These are phyloP conservation scores for Lasioglossum marginatum DNA, from an alignment of 2,888 invertebrate genomes.

Conservation along the genomic window DNA sequence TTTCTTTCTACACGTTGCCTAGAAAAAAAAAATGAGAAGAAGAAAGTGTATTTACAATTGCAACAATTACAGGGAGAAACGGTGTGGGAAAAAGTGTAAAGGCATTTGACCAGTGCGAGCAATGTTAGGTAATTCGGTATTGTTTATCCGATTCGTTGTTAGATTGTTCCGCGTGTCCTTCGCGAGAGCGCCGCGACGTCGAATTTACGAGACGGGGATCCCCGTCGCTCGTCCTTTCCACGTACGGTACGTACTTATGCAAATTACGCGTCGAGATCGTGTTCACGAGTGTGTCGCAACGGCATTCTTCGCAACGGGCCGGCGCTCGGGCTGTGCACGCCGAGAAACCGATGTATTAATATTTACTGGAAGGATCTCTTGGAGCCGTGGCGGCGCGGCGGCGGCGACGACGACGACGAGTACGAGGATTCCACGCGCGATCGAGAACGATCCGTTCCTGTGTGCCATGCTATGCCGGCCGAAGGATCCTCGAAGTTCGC, in stretches of 20 bases:
- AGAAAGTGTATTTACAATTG: too few relatives aligned
- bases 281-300: constrained; percentile 63
- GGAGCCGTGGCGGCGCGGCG: neutral
- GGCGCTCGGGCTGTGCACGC: constrained; percentile 7
- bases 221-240: constrained; percentile 55
- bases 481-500: constrained; percentile 8
- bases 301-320: constrained; percentile 53
- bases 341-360: constrained; percentile 28
- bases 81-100: neutral
- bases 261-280: constrained; percentile 58
- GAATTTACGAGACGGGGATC: constrained; percentile 44
- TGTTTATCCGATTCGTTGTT: neutral
- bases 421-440: neutral
- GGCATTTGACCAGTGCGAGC: neutral
- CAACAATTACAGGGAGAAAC: too few relatives aligned
- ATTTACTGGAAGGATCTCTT: constrained; percentile 41
- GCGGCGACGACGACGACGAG: neutral
- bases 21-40: too few relatives aligned
- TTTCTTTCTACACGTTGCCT: too few relatives aligned
- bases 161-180: neutral
- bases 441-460: neutral
- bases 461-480: neutral
- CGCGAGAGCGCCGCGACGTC: constrained; percentile 12
- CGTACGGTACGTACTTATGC: constrained; percentile 53
- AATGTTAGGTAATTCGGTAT: neutral